A percentile compares a stretch with the other conserved stretches of the same genome.
These are phyloP conservation scores for Tachyglossus aculeatus DNA, from an alignment of 2,797 vertebrate genomes.

Conservation along the genomic window DNA sequence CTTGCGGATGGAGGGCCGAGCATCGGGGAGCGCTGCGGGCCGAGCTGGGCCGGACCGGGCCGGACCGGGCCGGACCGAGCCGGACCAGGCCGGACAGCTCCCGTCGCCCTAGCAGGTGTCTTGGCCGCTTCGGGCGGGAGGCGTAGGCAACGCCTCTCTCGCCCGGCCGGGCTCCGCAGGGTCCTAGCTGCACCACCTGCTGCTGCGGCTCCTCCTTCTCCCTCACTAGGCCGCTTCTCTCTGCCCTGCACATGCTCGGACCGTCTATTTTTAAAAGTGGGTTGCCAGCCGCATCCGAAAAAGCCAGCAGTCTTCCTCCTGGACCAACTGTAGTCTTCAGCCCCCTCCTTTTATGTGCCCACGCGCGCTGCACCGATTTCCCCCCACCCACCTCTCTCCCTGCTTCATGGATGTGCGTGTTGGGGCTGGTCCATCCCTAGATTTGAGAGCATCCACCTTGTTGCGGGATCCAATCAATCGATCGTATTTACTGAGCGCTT, in stretches of 20 bases:
- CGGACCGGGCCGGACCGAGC: constrained; percentile 18
- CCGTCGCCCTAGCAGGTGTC: neutral
- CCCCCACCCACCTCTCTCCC: no score
- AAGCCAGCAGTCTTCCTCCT: neutral
- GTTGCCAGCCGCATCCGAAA: constrained; percentile 21
- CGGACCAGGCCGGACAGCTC: constrained; percentile 46
- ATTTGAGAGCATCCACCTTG: no score
- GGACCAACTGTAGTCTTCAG: neutral
- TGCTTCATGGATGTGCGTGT: constrained; percentile 13
- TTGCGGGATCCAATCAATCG: no score
- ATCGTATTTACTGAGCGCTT: no score
- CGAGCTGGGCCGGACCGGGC: constrained; percentile 49
- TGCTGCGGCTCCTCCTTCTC: neutral
- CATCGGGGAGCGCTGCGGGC: neutral
- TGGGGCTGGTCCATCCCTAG: neutral
- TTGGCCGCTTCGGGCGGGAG: neutral
- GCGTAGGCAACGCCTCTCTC: neutral
- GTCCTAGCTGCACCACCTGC: neutral
- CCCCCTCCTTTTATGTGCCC: constrained; percentile 32
- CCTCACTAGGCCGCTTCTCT: neutral
- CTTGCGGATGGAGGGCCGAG: neutral
- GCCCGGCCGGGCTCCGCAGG: neutral
- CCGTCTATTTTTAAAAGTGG: constrained; percentile 52
- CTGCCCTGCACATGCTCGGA: neutral
- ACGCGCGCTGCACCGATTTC: neutral